Evolutionary conservation across 2,113 vertebrate species (phyloP).

Genomic region (Dasyornis broadbenti): DNA sequence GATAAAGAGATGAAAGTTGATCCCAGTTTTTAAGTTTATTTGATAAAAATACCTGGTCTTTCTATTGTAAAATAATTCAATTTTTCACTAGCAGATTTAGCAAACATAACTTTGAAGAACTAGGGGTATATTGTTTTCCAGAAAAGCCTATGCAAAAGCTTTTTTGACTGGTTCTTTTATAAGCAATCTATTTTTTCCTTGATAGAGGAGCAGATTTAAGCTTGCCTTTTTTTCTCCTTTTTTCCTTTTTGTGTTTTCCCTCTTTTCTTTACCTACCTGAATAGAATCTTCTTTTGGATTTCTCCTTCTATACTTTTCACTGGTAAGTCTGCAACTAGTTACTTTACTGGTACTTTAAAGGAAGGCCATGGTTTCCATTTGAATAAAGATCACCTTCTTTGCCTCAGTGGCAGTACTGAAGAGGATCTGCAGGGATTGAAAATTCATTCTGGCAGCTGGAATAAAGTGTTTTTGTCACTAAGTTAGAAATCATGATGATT

Average conservation of each 20-base stretch:
- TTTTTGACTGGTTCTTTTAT: background rate
- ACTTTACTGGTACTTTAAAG: background rate
- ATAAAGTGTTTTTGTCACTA: background rate
- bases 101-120: background rate
- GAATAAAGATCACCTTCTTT: background rate
- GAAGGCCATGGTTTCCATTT: background rate
- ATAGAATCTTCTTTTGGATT: background rate
- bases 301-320: background rate
- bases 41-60: background rate
- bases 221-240: background rate
- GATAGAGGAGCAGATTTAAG: background rate
- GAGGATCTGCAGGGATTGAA: background rate
- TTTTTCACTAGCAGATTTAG: background rate
- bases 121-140: fast-evolving
- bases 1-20: background rate
- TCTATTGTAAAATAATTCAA: background rate
- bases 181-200: background rate
- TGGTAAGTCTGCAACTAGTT: background rate
- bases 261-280: background rate
- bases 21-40: background rate
- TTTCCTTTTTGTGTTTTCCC: too few species aligned
- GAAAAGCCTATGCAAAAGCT: background rate
- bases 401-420: background rate
- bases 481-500: background rate
- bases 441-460: background rate